Conservation (phyloP, 2,888 invertebrate genomes). For the Stomorhina lunata region DNA sequence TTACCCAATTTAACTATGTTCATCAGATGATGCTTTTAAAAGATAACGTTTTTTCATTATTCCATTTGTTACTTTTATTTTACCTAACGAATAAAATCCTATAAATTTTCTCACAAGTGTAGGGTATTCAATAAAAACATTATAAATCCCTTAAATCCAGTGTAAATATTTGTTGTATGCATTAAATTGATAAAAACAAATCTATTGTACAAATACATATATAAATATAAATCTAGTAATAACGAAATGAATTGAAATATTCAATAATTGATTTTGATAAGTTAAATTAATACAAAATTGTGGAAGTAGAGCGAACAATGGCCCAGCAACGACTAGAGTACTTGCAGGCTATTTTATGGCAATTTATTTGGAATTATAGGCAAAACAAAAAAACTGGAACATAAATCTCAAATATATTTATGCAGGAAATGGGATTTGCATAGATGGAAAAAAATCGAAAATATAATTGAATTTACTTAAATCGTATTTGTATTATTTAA, state of each 20-base stretch:
- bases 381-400: not conserved
- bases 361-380: slow-evolving; percentile 18
- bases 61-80: no score
- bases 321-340: no score
- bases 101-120: not conserved
- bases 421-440: slow-evolving; percentile 18
- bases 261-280: slow-evolving; percentile 59
- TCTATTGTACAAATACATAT: slow-evolving; percentile 23
- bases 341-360: not conserved
- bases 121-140: slow-evolving; percentile 44
- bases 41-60: no score
- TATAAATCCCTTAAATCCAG: slow-evolving; percentile 61
- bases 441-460: not conserved
- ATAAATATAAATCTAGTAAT: slow-evolving; percentile 49
- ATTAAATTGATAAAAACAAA: slow-evolving; percentile 55
- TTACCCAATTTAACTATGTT: no score
- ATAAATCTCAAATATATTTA: slow-evolving; percentile 24
- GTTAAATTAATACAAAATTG: slow-evolving; percentile 55
- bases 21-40: no score
- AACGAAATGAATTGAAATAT: slow-evolving; percentile 62
- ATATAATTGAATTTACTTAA: slow-evolving; percentile 3
- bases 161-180: slow-evolving; percentile 63
- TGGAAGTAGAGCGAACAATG: slow-evolving; percentile 20
- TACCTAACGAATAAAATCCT: no score
- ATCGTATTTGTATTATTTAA: not conserved